Evolutionary conservation across 2,797 vertebrate genomes (phyloP), one percentile per base, ranked within the genome.

Genomic region (Capromys pilorides): DNA sequence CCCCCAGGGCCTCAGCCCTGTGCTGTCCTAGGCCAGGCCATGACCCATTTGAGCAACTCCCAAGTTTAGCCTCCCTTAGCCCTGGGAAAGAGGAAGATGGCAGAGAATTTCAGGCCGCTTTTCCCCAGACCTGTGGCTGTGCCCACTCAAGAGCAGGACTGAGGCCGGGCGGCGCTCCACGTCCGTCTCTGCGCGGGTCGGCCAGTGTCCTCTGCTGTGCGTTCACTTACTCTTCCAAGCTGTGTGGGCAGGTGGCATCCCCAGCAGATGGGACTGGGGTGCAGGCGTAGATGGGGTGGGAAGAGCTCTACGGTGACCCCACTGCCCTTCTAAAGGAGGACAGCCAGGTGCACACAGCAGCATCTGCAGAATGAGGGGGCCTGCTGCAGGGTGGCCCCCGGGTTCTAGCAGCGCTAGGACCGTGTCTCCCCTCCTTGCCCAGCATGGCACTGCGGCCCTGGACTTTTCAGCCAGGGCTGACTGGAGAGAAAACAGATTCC

Each of bases 191-290:
- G n/a, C n/a, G n/a, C n/a, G n/a, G n/a, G n/a, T n/a, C n/a, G 75
- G 18, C 54, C 75, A 88, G 31, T 86, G 75, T 90, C 89, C 73
- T 96, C 51, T 67, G 61, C 41, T 79, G 31, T 82, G 83, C 78
- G 31, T 89, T 59, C 4, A 75, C 91, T 83, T 83, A 66, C 91
- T 62, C n/a, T 95, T 94, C 73, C 61, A 71, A 26, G n/a, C 78
- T 7, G 0, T 67, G 49, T 33, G 64, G 66, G 49, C 85, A 81
- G 26, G 71, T 59, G 51, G 67, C 21, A 49, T n/a, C 39, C 90
- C 64, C 66, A 51, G 81, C 51, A 71, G 57, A 90, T 67, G 31
- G 59, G 41, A 24, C 31, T 84, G 66, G 80, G 69, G 21, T 80
- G 80, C 54, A 39, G 81, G 87, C 81, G 73, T 90, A 49, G n/a